Conservation (phyloP, 2,888 invertebrate species). For the Chrysotoxum bicinctum region DNA sequence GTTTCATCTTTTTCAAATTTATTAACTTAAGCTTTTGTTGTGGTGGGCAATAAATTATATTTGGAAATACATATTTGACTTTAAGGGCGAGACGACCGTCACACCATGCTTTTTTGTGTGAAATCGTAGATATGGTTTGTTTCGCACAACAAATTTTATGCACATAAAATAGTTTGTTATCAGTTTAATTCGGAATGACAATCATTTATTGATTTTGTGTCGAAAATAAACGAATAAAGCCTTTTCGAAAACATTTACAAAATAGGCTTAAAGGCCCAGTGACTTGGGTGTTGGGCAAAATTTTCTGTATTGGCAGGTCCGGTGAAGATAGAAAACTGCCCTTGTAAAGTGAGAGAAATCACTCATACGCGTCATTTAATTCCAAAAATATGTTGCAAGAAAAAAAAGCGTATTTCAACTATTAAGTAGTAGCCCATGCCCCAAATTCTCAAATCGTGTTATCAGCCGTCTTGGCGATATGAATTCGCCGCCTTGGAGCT, state of each 20-base stretch:
- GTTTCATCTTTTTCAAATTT: slow-evolving; percentile 60
- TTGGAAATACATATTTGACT: slow-evolving; percentile 26
- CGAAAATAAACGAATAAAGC: background rate
- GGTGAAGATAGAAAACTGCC: no score
- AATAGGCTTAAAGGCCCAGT: background rate
- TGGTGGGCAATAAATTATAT: slow-evolving; percentile 30
- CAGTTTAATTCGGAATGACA: background rate
- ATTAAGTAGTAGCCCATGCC: no score
- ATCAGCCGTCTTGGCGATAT: no score
- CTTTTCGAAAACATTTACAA: background rate
- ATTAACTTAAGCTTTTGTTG: slow-evolving; percentile 45
- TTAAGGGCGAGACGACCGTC: slow-evolving; percentile 37
- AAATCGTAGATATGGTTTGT: background rate
- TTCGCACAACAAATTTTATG: background rate
- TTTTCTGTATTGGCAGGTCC: background rate
- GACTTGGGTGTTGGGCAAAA: background rate
- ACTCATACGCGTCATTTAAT: no score
- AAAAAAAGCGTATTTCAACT: no score
- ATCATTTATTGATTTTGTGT: slow-evolving; percentile 31
- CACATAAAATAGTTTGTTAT: slow-evolving; percentile 13
- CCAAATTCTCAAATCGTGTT: no score
- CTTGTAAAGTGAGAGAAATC: no score
- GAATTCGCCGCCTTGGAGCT: no score
- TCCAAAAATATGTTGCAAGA: no score
- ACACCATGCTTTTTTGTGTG: slow-evolving; percentile 29